phyloP scores from a whole-genome alignment of 2,797 vertebrate species.

The Galago senegalensis region DNA sequence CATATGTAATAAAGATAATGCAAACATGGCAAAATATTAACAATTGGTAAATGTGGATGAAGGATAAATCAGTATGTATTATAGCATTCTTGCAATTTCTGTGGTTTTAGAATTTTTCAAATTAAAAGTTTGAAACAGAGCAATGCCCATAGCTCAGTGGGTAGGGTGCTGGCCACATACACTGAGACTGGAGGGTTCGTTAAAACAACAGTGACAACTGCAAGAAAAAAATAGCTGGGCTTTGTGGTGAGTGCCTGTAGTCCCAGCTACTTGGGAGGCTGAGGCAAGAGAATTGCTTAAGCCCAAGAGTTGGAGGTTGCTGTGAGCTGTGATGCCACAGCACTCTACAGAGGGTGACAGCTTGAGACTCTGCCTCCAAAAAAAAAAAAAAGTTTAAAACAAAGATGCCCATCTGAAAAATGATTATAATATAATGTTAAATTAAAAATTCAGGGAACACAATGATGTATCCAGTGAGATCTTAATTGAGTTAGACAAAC shows the following conservation, averaged over 20 bases:
- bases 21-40: background rate
- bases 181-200: too few species aligned
- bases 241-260: too few species aligned
- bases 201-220: too few species aligned
- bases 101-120: conserved; percentile 5
- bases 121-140: background rate
- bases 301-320: too few species aligned
- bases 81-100: background rate
- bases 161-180: too few species aligned
- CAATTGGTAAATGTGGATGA: background rate
- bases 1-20: background rate
- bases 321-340: too few species aligned
- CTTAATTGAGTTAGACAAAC: conserved; percentile 17
- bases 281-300: too few species aligned
- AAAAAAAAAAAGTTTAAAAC: background rate
- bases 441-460: background rate
- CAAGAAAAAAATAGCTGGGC: too few species aligned
- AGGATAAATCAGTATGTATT: background rate
- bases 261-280: too few species aligned
- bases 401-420: background rate
- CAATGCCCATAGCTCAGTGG: too few species aligned
- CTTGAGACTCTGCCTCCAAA: too few species aligned
- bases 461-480: background rate
- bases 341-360: too few species aligned
- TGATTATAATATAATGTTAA: background rate